These are phyloP conservation scores for Colletes collaris DNA, from an alignment of 2,888 invertebrate genomes.

Conservation along the genomic window DNA sequence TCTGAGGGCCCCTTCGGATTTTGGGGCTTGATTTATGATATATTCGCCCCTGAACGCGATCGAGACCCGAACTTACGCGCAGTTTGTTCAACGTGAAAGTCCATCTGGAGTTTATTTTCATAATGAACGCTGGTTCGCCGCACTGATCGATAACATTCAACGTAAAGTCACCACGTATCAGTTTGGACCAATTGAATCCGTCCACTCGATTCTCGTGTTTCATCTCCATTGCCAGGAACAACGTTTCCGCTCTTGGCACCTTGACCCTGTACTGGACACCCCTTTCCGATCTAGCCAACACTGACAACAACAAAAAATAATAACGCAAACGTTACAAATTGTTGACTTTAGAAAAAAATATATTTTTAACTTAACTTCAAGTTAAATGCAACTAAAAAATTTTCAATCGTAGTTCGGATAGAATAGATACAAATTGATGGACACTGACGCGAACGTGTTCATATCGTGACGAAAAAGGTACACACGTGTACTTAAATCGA, in stretches of 20 bases:
- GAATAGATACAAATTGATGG: too few species aligned
- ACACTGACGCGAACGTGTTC: too few species aligned
- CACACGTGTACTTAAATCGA: conserved; percentile 90
- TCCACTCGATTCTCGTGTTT: conserved; percentile 85
- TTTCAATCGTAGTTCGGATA: too few species aligned
- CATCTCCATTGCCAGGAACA: conserved; percentile 89
- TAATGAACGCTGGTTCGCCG: conserved; percentile 91
- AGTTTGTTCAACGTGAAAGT: conserved; percentile 71
- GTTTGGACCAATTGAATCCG: conserved; percentile 88
- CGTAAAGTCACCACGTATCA: conserved; percentile 85
- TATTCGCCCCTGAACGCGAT: not conserved
- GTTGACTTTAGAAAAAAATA: too few species aligned
- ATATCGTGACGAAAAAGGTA: conserved; percentile 50
- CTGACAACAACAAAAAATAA: conserved; percentile 77
- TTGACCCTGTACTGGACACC: conserved; percentile 90
- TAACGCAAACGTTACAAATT: too few species aligned
- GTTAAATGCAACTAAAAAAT: too few species aligned
- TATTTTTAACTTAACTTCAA: too few species aligned
- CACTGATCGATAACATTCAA: conserved; percentile 92
- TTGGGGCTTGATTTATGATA: too few species aligned
- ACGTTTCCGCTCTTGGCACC: conserved; percentile 89
- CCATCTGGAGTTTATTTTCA: conserved; percentile 81
- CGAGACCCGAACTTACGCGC: conserved; percentile 66
- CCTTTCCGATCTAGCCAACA: conserved; percentile 86
- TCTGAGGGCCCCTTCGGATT: too few species aligned